Conservation (phyloP, 2,888 invertebrate genomes). For the Bellardia bayeri region DNA sequence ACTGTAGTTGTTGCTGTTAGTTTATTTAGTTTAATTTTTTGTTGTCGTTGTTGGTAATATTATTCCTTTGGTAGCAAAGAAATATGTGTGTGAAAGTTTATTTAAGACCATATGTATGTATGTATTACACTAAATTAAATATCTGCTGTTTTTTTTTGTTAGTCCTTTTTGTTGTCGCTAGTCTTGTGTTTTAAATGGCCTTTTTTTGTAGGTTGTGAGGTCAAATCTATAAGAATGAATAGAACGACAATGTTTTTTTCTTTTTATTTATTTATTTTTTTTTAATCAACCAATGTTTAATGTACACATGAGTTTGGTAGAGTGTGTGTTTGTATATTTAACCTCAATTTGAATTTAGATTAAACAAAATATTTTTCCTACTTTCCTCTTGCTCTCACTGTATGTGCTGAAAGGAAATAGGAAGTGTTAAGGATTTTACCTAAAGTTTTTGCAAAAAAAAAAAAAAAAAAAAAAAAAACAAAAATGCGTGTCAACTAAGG, state of each 20-base stretch:
- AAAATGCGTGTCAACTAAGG: background rate
- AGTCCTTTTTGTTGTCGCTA: constrained; percentile 58
- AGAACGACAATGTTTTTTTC: constrained; percentile 30
- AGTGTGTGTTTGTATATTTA: constrained; percentile 31
- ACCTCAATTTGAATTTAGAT: constrained; percentile 69
- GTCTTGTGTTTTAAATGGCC: constrained; percentile 34
- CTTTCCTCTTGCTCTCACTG: constrained; percentile 3
- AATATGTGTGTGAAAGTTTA: constrained; percentile 45
- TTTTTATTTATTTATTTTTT: constrained; percentile 10
- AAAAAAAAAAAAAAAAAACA: background rate
- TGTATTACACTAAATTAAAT: constrained; percentile 64
- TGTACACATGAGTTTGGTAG: constrained; percentile 31
- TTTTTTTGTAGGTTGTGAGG: constrained; percentile 72
- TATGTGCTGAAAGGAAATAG: constrained; percentile 17
- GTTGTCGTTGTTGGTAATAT: constrained; percentile 33
- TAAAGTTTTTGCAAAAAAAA: constrained; percentile 1
- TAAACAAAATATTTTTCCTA: constrained; percentile 45
- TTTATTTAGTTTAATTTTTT: constrained; percentile 56
- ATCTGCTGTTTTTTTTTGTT: constrained; percentile 25
- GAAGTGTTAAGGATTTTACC: constrained; percentile 21
- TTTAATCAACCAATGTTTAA: constrained; percentile 62
- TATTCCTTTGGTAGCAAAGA: constrained; percentile 20
- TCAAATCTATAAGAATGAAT: constrained; percentile 68
- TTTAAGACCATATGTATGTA: constrained; percentile 34
- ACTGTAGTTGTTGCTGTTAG: constrained; percentile 1